Evolutionary conservation across 2,888 invertebrate species (phyloP), one percentile per base, ranked within the genome.

Genomic region (Sarcophaga subvicina): DNA sequence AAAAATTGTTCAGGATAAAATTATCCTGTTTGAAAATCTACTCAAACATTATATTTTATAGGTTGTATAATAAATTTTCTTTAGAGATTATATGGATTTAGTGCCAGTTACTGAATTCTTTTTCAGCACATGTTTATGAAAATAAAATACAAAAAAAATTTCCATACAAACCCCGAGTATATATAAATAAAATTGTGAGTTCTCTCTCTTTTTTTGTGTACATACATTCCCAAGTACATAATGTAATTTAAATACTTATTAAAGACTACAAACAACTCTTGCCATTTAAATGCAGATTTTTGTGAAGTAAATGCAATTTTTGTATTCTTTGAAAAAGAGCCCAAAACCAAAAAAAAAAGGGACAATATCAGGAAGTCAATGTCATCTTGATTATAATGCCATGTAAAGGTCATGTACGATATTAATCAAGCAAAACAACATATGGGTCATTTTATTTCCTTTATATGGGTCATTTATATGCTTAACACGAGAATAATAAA

Each of bases 331-430:
- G 54, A 5, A 3, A 12, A 49, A 27, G n/a, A 27, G n/a, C 20
- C 22, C 45, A 54, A 14, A 54, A 22, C 20, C 22, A 12, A 12
- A 27, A 64, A 67, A 59, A 49, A n/a, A 27, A 70, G 14, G 12
- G 8, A 49, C 14, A 69, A 62, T 62, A 59, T 27, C 78, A 78
- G 27, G 25, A 70, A 78, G 49, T 63, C 70, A 70, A 70, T 70
- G 60, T 47, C 69, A 69, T 70, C 60, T 37, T 49, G 69, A 70
- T 70, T 49, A 12, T 20, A 76, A 59, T 17, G 27, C 12, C 37
- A n/a, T 14, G 4, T 66, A 54, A 49, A 22, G 14, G 22, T 14
- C 22, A 69, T 69, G 22, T 22, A 49, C 64, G 49, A 49, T 27
- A 14, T 49, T 49, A 49, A 49, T 49, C 54, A 54, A 54, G 54